Base-by-base conservation (phyloP, 2,888 invertebrate genomes). In the Pherbina coryleti region DNA sequence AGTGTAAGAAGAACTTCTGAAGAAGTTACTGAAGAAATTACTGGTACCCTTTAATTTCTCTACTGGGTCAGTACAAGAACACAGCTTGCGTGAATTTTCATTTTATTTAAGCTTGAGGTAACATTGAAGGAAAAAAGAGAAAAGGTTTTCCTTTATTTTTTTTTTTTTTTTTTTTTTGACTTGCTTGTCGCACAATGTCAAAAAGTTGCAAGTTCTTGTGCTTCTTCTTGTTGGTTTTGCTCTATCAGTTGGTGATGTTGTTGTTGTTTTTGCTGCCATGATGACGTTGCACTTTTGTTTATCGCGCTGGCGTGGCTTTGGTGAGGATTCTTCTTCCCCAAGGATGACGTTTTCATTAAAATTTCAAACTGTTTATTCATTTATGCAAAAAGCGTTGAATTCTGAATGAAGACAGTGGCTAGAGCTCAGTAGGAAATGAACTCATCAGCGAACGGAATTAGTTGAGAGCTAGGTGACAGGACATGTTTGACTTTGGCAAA, bases 261-360 rank as follows among this genome's bases (percentile, higher is more conserved):
- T 25, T 11, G n/a, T 64, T 31, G 14, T 34, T 28, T 3, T 64
- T 64, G 64, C 11, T 31, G 64, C n/a, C 64, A 31, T 28, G 17
- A 28, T 64, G 64, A 64, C n/a, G 64, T 31, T 31, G 28, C 31
- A 2, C 64, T 14, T 31, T 64, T 28, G 9, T 31, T 14, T 28
- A 9, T 2, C 44, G 44, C 44, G 37, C 14, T 44, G 55, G 55
- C 55, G 19, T 19, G 19, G 55, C 55, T 19, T 8, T 5, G n/a
- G 19, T 2, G 1, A n/a, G n/a, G 19, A 55, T 19, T 31, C 5
- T 14, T 64, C 31, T 31, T 3, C 64, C 31, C 17, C n/a, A n/a
- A 22, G 31, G 28, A 25, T 31, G 64, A 64, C 64, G 31, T 28
- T 64, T 64, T 28, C 64, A 64, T 64, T 64, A 64, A 64, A 64